Percentiles rank a stretch among this genome's conserved stretches.
These are phyloP conservation scores for Pyrrhosoma nymphula DNA, from an alignment of 2,888 invertebrate genomes.

Conservation along the genomic window DNA sequence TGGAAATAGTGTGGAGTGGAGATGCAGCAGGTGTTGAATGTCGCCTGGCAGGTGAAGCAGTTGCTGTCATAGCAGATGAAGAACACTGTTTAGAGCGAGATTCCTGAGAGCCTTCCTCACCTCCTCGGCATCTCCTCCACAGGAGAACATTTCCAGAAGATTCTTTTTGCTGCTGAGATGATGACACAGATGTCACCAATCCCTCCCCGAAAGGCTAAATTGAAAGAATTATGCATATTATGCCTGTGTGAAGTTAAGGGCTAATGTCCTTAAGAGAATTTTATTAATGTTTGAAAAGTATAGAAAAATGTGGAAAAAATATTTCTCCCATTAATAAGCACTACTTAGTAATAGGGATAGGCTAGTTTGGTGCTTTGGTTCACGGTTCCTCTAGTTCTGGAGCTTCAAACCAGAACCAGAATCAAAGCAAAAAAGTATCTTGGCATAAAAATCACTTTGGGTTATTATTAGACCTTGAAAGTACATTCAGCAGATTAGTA, in stretches of 20 bases:
- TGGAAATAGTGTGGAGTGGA: slow-evolving; percentile 94
- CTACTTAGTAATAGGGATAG: too few relatives aligned
- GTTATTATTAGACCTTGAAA: too few relatives aligned
- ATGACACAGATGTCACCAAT: slow-evolving; percentile 93
- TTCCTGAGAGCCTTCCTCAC: slow-evolving; percentile 43
- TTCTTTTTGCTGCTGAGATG: slow-evolving; percentile 86
- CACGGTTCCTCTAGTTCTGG: too few relatives aligned
- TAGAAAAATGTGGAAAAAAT: background rate
- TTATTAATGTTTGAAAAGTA: background rate
- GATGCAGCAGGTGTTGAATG: slow-evolving; percentile 75
- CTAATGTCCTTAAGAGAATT: background rate
- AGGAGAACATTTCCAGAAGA: slow-evolving; percentile 84
- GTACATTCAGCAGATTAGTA: too few relatives aligned
- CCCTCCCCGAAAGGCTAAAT: slow-evolving; percentile 94
- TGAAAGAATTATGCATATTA: slow-evolving; percentile 72
- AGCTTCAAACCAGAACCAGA: too few relatives aligned
- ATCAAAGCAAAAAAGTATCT: too few relatives aligned
- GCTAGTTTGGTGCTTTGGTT: too few relatives aligned
- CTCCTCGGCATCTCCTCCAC: slow-evolving; percentile 82
- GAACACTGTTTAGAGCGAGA: background rate
- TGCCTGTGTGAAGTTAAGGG: background rate
- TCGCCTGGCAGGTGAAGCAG: slow-evolving; percentile 71
- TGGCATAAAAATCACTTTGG: too few relatives aligned
- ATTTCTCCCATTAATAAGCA: background rate
- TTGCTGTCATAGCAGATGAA: slow-evolving; percentile 80